These are phyloP conservation scores for Abrostola triplasia DNA, from an alignment of 2,888 invertebrate species.

Conservation along the genomic window DNA sequence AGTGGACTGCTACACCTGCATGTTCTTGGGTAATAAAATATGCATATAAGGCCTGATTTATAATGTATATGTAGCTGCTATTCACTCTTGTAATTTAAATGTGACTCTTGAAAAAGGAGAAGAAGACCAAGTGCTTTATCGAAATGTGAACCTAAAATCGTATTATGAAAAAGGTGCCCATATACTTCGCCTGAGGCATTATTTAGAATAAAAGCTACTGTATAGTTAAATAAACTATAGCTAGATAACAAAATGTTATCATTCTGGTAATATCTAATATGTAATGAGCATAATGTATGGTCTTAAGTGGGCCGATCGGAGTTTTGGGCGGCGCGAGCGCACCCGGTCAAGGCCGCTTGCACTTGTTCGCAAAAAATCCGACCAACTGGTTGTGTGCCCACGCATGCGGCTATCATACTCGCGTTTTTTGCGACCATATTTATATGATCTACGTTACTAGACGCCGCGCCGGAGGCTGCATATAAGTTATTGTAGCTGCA, in stretches of 20 bases:
- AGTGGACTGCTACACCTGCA: no score
- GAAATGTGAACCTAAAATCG: no score
- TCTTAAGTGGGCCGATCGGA: constrained; percentile 63
- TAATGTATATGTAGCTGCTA: no score
- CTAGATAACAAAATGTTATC: constrained; percentile 30
- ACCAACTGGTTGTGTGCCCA: constrained; percentile 78
- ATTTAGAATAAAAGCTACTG: no score
- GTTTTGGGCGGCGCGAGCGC: constrained; percentile 72
- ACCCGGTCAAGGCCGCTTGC: constrained; percentile 85
- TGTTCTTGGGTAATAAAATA: no score
- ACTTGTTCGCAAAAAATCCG: constrained; percentile 81
- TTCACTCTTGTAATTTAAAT: no score
- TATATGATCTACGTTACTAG: constrained; percentile 51
- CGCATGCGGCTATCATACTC: constrained; percentile 74
- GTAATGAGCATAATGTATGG: constrained; percentile 53
- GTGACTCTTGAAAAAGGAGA: no score
- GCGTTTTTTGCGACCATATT: constrained; percentile 56
- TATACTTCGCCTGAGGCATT: no score
- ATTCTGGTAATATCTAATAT: constrained; percentile 45
- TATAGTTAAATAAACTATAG: constrained; percentile 13
- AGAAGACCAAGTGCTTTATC: no score
- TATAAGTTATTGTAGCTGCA: constrained; percentile 43
- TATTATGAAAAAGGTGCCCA: no score
- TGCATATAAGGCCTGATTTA: no score
- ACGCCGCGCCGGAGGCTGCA: constrained; percentile 62